Evolutionary conservation across 2,888 invertebrate genomes (phyloP).

Genomic region (Agonopterix heracliana): DNA sequence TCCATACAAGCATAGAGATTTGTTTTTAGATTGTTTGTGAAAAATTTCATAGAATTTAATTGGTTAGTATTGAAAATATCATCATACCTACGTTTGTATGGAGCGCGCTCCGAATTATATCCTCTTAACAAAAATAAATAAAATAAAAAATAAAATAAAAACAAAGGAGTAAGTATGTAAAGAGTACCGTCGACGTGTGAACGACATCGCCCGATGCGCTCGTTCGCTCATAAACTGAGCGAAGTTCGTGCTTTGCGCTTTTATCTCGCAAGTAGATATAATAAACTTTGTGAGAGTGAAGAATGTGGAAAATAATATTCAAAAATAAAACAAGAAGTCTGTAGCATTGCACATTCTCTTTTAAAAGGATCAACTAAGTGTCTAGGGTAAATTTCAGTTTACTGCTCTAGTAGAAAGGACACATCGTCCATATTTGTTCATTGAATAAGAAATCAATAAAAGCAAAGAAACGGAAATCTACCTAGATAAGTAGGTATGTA

Average conservation of each 20-base stretch:
- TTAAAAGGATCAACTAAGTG: constrained; percentile 61
- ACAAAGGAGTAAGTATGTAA: no score
- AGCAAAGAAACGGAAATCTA: constrained; percentile 54
- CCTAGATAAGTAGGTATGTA: constrained; percentile 47
- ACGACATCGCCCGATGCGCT: constrained; percentile 43
- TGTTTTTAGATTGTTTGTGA: no score
- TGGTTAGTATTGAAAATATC: no score
- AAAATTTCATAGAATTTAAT: no score
- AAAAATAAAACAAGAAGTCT: constrained; percentile 68
- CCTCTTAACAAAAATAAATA: no score
- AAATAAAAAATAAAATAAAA: no score
- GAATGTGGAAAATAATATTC: constrained; percentile 60
- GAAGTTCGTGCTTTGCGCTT: constrained; percentile 54
- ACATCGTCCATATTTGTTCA: neutral
- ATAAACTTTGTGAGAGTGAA: constrained; percentile 59
- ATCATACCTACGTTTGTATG: no score
- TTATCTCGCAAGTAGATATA: constrained; percentile 29
- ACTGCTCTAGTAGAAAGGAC: constrained; percentile 14
- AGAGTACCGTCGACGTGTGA: constrained; percentile 15
- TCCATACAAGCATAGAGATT: no score
- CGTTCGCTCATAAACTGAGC: constrained; percentile 40
- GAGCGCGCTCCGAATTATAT: no score
- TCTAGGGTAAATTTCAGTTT: constrained; percentile 59
- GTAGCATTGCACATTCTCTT: constrained; percentile 75
- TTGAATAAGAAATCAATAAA: no score